A percentile compares a stretch with the other conserved stretches of the same genome.
Conservation (phyloP, 2,888 invertebrate genomes). For the Mimumesa dahlbomi region DNA sequence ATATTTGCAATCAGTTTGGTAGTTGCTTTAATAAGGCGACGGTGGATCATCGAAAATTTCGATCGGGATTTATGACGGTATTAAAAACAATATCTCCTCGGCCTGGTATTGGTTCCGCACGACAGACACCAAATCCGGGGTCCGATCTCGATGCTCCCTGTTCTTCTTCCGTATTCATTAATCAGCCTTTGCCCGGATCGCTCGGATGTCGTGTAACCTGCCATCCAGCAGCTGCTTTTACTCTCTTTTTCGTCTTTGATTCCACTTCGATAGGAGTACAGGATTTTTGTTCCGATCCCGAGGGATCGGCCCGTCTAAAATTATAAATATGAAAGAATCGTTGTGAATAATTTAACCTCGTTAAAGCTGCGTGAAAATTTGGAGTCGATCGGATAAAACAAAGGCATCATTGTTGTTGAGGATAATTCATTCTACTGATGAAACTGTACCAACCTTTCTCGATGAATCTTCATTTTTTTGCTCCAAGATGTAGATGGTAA, state of each 20-base stretch:
- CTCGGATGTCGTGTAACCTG: constrained; percentile 68
- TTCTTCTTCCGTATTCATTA: constrained; percentile 66
- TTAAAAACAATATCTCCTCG: constrained; percentile 17
- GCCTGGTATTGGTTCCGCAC: not conserved
- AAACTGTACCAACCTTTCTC: no score
- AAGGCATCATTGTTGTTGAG: no score
- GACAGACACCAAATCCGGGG: constrained; percentile 8
- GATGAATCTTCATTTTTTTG: no score
- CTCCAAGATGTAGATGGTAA: no score
- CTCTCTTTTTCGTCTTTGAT: constrained; percentile 1
- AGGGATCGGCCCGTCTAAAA: no score
- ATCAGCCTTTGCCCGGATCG: constrained; percentile 72
- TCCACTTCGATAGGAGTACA: not conserved
- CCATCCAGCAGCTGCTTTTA: constrained; percentile 11
- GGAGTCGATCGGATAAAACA: no score
- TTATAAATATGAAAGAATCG: no score
- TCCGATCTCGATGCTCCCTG: not conserved
- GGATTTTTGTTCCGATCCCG: no score
- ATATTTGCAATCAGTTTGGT: constrained; percentile 41
- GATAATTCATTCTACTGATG: no score
- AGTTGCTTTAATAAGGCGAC: constrained; percentile 6
- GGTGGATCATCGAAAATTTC: not conserved
- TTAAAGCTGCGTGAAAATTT: no score
- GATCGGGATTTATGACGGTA: constrained; percentile 17
- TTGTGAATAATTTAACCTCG: no score